phyloP scores from a whole-genome alignment of 2,113 vertebrate genomes.

The Phoxinus phoxinus region DNA sequence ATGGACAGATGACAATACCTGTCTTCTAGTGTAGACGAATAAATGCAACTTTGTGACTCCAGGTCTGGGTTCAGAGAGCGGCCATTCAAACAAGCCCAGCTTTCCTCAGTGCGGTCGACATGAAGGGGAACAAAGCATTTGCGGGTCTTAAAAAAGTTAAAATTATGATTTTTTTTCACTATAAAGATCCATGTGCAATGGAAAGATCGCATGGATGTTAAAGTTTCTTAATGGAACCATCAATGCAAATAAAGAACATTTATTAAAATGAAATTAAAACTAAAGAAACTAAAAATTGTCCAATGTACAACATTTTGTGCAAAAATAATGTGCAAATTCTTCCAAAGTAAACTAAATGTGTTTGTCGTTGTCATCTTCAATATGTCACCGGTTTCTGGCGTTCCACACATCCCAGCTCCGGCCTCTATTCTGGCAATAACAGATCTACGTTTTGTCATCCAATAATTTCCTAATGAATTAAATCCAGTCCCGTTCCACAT shows the following conservation, averaged over 20 bases:
- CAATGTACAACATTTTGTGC: background rate
- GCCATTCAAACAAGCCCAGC: conserved; percentile 37
- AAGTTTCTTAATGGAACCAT: too few species aligned
- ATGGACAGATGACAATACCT: conserved; percentile 54
- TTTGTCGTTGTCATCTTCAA: too few species aligned
- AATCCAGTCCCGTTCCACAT: background rate
- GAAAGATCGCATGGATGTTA: too few species aligned
- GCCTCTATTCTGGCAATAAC: background rate
- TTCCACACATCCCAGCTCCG: background rate
- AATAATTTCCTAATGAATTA: background rate
- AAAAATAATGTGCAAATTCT: background rate
- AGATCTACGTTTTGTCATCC: background rate
- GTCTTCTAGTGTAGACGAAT: conserved; percentile 42
- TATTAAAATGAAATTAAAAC: too few species aligned
- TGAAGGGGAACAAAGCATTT: conserved; percentile 13
- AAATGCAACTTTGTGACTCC: conserved; percentile 35
- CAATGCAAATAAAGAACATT: too few species aligned
- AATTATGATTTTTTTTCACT: too few species aligned
- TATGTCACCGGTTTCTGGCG: background rate
- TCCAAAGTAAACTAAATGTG: background rate
- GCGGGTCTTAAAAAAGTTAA: too few species aligned
- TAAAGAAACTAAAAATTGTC: background rate
- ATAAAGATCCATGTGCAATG: too few species aligned
- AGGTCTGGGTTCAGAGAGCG: conserved; percentile 41
- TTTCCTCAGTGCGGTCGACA: background rate